Percentiles rank a stretch among this genome's conserved stretches.
These are phyloP conservation scores for Pemphredon lugubris DNA, from an alignment of 2,888 invertebrate species.

Conservation along the genomic window DNA sequence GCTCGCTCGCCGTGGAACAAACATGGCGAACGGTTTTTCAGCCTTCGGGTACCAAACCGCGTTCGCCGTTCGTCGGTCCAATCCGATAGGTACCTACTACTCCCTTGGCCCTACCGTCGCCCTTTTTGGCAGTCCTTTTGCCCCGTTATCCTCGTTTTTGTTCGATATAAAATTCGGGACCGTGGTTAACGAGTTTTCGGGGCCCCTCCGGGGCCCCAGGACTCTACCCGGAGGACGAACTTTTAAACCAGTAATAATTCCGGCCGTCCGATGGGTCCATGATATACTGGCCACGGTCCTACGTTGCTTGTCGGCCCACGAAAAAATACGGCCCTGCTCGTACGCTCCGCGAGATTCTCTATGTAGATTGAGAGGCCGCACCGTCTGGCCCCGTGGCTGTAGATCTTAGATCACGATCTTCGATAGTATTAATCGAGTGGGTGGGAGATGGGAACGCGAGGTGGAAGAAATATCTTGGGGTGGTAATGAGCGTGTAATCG, in stretches of 20 bases:
- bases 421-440: conserved; percentile 34
- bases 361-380: conserved; percentile 47
- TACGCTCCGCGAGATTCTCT: conserved; percentile 39
- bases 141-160: background rate
- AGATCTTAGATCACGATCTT: conserved; percentile 39
- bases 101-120: background rate
- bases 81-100: background rate
- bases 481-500: conserved; percentile 23
- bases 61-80: no score
- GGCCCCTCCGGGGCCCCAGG: conserved; percentile 47
- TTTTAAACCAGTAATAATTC: conserved; percentile 71
- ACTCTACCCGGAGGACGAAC: conserved; percentile 48
- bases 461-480: background rate
- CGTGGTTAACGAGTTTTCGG: conserved; percentile 71
- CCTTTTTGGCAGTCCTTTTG: no score
- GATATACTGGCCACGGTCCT: conserved; percentile 62
- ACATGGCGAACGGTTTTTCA: no score
- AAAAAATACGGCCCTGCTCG: conserved; percentile 54
- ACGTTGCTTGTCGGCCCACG: conserved; percentile 34
- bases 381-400: background rate
- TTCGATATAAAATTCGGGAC: conserved; percentile 13
- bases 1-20: no score
- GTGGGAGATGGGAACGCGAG: conserved; percentile 8
- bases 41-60: no score
- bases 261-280: conserved; percentile 58